Evolutionary conservation across 2,113 vertebrate genomes (phyloP), one percentile per base, ranked within the genome.

Genomic region (Zeus faber): DNA sequence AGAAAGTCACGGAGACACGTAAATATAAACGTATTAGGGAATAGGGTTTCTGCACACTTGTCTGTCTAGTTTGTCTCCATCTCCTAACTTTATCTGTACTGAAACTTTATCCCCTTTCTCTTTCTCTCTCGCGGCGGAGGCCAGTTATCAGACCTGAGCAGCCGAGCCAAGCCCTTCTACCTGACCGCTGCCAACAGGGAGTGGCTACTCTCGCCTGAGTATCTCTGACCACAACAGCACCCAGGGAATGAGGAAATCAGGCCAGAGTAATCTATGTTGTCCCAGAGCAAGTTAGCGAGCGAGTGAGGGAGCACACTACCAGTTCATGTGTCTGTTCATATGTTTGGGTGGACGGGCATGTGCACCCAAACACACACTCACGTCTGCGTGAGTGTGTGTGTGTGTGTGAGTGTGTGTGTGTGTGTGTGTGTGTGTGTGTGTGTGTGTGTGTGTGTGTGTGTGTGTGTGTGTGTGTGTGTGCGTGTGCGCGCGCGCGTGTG

Each of bases 211-310:
- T 89, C 83, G 90, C 91, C 90, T 87, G 91, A 91, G 91, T 95
- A 94, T 95, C 92, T 93, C 83, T 82, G 84, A 96, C 95, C 94
- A 92, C 96, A 98, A 91, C 90, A 93, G 88, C 89, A 90, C 88
- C 50, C 48, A 70, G 86, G 90, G 93, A 93, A 94, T 95, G 92
- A 92, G 92, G 95, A 97, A 98, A 96, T 92, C 89, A 89, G 89
- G 83, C 92, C 90, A 89, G 90, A 95, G 93, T 97, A 94, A 96
- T 94, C 94, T 92, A 88, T 89, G 87, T 87, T 89, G 91, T 88
- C 90, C 88, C 77, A 72, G 69, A 52, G 70, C 49, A 43, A 5
- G 8, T 54, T 33, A 60, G 53, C 49, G 88, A 86, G 55, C 49
- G 22, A 91, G 79, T 85, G 13, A n/a, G 44, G 2, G 26, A 29